Base-by-base conservation (phyloP, 2,888 invertebrate species). In the Acheta domesticus region DNA sequence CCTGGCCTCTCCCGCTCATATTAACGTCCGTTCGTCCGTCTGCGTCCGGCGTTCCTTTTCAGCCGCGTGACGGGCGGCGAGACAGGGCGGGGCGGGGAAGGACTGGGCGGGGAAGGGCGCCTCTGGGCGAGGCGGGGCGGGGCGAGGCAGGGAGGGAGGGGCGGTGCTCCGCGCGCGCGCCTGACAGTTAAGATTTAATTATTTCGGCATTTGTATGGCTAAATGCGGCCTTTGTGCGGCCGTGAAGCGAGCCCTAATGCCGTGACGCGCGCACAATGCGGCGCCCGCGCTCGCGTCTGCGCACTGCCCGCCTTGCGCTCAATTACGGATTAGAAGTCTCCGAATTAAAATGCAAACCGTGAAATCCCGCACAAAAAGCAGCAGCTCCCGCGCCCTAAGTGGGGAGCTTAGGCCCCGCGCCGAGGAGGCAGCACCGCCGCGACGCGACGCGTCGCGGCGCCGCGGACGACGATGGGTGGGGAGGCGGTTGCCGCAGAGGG, bases 121-220 rank as follows among this genome's bases (percentile, higher is more conserved):
- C 36, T 36, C 36, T 36, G 36, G 36, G 36, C 36, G 36, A 8
- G 36, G 36, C 36, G 36, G 36, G 36, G 36, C 36, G 36, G 36
- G 36, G 36, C 36, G 4, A 8, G 4, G 36, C 36, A n/a, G n/a
- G n/a, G n/a, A n/a, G n/a, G n/a, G n/a, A n/a, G 36, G 36, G 36
- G 36, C 36, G 36, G 36, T 5, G 36, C 36, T 36, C 36, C 36
- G 36, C 36, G 36, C 36, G 62, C 62, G 62, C 82, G 78, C 82
- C 82, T 82, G 86, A 87, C 86, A 86, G 86, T 86, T 86, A 85
- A 86, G 86, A 86, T 87, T 86, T 86, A 86, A 87, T 87, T 86
- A 86, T 85, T 62, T 62, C 62, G 62, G 62, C 62, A 62, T 62
- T 62, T 62, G 62, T 62, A 62, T 62, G 62, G 62, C 62, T 62